These are phyloP conservation scores for Ophiothrix spiculata DNA, from an alignment of 35 echinoderm and acorn worm genomes.

Conservation along the genomic window DNA sequence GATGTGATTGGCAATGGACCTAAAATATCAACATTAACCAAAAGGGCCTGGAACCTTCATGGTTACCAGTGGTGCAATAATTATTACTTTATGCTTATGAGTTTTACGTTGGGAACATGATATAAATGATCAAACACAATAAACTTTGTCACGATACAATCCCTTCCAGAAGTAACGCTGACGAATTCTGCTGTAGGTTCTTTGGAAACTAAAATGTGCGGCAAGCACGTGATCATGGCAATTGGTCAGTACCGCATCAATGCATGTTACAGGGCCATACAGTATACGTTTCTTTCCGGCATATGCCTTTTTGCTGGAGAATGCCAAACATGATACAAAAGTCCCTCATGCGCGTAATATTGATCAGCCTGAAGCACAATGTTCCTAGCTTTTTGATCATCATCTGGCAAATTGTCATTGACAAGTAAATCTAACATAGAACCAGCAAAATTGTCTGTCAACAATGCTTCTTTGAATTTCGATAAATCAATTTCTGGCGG, in stretches of 20 bases:
- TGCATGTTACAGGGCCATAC: neutral
- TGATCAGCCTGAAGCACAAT: constrained; percentile 25
- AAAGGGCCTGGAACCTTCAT: neutral
- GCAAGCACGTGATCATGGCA: constrained; percentile 26
- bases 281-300: neutral
- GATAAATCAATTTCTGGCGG: neutral
- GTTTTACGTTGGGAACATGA: neutral
- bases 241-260: constrained; percentile 18
- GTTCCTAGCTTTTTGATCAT: neutral
- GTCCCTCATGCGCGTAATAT: constrained; percentile 22
- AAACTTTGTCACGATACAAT: neutral
- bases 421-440: neutral
- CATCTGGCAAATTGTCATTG: neutral
- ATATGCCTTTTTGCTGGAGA: constrained; percentile 16
- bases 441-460: neutral
- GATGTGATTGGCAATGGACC: neutral
- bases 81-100: neutral
- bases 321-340: constrained; percentile 28
- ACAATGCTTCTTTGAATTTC: neutral
- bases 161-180: neutral
- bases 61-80: neutral
- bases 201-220: neutral
- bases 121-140: neutral
- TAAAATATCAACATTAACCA: neutral
- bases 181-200: neutral